Percentiles rank a stretch among this genome's conserved stretches.
Conservation (phyloP, 2,113 vertebrate genomes). For the Charadrius vociferus region DNA sequence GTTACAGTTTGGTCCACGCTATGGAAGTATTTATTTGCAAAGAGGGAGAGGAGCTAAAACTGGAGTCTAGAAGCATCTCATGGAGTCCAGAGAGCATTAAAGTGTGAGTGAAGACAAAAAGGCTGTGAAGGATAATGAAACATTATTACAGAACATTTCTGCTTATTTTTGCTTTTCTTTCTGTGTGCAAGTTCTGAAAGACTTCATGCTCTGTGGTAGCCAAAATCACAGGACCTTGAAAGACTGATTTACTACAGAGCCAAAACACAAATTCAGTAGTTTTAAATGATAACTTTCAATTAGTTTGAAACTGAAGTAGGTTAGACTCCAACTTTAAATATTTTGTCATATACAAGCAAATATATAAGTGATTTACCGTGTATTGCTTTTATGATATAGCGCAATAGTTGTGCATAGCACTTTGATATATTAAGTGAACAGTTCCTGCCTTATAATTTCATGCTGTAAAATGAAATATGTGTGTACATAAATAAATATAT, state of each 20-base stretch:
- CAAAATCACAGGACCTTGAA: background rate
- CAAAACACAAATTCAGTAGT: background rate
- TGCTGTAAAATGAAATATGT: background rate
- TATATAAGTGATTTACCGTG: background rate
- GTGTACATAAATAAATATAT: background rate
- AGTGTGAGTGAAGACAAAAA: background rate
- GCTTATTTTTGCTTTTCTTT: background rate
- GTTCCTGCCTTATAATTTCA: background rate
- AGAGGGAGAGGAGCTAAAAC: background rate
- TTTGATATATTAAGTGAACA: background rate
- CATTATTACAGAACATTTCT: background rate
- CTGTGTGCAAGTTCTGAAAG: background rate
- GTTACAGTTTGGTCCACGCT: background rate
- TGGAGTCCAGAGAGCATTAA: background rate
- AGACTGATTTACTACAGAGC: background rate
- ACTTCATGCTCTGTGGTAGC: background rate
- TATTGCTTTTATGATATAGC: background rate
- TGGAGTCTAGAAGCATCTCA: background rate
- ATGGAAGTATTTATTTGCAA: background rate
- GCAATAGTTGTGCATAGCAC: background rate
- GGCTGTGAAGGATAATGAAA: background rate
- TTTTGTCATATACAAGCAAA: background rate
- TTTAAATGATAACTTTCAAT: slow-evolving; percentile 14
- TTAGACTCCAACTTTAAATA: background rate
- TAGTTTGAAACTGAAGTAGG: background rate